Evolutionary conservation across 2,797 vertebrate species (phyloP).

Genomic region (Macropus fuliginosus): DNA sequence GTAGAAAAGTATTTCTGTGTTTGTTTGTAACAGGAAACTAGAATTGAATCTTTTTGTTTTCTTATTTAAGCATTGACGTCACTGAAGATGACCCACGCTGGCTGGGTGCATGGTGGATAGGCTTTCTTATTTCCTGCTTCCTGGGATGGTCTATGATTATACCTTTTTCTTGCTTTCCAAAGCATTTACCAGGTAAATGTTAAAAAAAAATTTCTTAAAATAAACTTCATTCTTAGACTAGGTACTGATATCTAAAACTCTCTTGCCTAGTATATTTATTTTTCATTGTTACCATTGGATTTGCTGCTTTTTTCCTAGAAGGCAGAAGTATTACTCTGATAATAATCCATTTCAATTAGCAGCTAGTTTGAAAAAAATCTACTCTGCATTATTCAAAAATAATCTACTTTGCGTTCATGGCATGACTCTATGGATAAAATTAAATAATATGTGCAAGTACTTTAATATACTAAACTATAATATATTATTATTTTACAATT

Average conservation of each 20-base stretch:
- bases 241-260: neutral
- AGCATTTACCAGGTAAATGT: conserved; percentile 86
- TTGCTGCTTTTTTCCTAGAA: neutral
- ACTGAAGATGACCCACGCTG: conserved; percentile 85
- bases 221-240: neutral
- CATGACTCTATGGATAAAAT: neutral
- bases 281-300: neutral
- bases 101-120: conserved; percentile 91
- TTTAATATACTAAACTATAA: neutral
- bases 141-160: conserved; percentile 85
- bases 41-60: conserved; percentile 64
- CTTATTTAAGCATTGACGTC: conserved; percentile 72
- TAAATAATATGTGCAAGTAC: neutral
- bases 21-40: neutral
- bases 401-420: neutral
- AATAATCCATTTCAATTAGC: neutral
- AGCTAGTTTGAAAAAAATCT: neutral
- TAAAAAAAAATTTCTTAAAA: neutral
- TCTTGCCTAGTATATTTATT: neutral
- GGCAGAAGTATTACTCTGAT: neutral
- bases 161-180: conserved; percentile 88
- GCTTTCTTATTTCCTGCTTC: conserved; percentile 84
- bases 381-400: neutral
- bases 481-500: neutral
- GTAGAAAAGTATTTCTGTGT: neutral